Percentiles rank a stretch among this genome's conserved stretches.
These are phyloP conservation scores for Stenolophus ochropezus DNA, from an alignment of 2,888 invertebrate species.

Conservation along the genomic window DNA sequence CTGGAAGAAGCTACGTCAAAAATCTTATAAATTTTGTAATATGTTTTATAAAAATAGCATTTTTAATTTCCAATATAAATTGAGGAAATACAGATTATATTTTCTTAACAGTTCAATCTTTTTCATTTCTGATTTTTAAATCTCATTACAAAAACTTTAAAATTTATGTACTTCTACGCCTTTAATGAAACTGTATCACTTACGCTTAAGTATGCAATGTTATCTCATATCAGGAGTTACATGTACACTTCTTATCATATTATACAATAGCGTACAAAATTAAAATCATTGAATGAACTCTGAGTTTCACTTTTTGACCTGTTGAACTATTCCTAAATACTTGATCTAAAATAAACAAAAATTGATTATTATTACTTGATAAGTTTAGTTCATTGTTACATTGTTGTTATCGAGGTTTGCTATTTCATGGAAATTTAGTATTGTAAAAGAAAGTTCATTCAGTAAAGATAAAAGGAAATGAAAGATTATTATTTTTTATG, in stretches of 20 bases:
- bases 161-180: neutral
- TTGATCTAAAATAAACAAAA: neutral
- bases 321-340: conserved; percentile 21
- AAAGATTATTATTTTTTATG: neutral
- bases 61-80: too few relatives aligned
- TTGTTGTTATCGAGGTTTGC: neutral
- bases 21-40: too few relatives aligned
- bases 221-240: neutral
- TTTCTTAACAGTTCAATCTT: too few relatives aligned
- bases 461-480: too few relatives aligned
- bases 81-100: too few relatives aligned
- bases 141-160: neutral
- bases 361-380: neutral
- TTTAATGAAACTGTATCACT: neutral
- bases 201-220: neutral
- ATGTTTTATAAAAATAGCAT: too few relatives aligned
- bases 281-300: neutral
- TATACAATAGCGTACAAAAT: neutral
- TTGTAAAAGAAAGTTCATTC: too few relatives aligned
- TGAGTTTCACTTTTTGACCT: conserved; percentile 4
- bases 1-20: too few relatives aligned
- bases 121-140: neutral
- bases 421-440: neutral
- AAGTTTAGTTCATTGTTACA: conserved; percentile 10
- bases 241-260: neutral